phyloP scores from a whole-genome alignment of 2,797 vertebrate genomes.

The Spondyliosoma cantharus region DNA sequence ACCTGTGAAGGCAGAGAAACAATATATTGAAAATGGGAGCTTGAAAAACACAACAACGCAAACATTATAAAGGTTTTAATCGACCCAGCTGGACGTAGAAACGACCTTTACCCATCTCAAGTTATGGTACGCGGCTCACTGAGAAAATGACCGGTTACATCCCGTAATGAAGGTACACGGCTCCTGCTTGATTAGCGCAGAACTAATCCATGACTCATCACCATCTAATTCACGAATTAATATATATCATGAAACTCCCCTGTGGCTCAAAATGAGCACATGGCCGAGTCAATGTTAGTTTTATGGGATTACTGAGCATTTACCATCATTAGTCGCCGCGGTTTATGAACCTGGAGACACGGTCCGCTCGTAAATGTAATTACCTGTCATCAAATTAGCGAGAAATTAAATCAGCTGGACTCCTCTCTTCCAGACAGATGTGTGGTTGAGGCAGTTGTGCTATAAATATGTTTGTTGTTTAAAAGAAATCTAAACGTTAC shows the following conservation, averaged over 20 bases:
- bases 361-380: constrained; percentile 23
- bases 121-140: neutral
- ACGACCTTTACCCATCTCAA: neutral
- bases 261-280: constrained; percentile 10
- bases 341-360: constrained; percentile 24
- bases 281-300: constrained; percentile 8
- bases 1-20: neutral
- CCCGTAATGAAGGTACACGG: constrained; percentile 14
- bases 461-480: neutral
- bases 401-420: constrained; percentile 1
- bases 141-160: constrained; percentile 1
- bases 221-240: constrained; percentile 14
- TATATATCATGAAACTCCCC: neutral
- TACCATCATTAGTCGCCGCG: constrained; percentile 21
- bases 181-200: constrained; percentile 20
- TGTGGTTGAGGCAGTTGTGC: neutral
- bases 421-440: neutral
- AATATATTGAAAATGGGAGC: neutral
- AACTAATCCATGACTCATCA: constrained; percentile 45
- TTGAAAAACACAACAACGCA: neutral
- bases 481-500: neutral
- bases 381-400: constrained; percentile 11
- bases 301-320: constrained; percentile 14
- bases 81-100: neutral
- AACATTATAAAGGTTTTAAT: neutral